Evolutionary conservation across 2,888 invertebrate species (phyloP), one percentile per base, ranked within the genome.

Genomic region (Nomada ferruginata): DNA sequence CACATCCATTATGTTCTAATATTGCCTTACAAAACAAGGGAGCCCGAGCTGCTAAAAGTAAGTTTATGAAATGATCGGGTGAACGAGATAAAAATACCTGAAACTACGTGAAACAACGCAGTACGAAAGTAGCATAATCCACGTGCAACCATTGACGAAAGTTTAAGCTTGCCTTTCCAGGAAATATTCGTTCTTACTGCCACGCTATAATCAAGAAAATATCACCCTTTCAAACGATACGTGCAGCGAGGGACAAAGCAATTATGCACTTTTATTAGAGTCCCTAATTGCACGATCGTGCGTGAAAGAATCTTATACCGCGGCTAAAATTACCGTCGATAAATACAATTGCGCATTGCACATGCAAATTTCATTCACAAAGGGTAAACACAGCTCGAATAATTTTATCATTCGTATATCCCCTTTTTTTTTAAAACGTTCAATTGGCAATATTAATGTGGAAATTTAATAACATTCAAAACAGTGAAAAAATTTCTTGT

Each of bases 121-220:
- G 1, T 18, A 20, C 42, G 26, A 60, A 13, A 55, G 23, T 73
- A 69, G 69, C 76, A 72, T 74, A 82, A 63, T 85, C 77, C 60
- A 71, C 84, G 77, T 80, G 85, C 42, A 59, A 61, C 76, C 80
- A 72, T 75, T 76, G 72, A 36, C 63, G 63, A 50, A 64, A 50
- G 26, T 71, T 66, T 60, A 65, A 57, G 64, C 77, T 86, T 80
- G 73, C 71, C 57, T 60, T 29, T 86, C 80, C 57, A 50, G 73
- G 86, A 85, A 86, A 78, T 75, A 75, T 70, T 84, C 53, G 60
- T 44, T 66, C 61, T 77, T 70, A 75, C 80, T 52, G 59, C 50
- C 44, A 60, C 60, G 52, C 66, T 52, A 73, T 74, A 76, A 80
- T 77, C 69, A 61, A 60, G 52, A 64, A 78, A 66, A n/a, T 57